Evolutionary conservation across 2,888 invertebrate species (phyloP).

Genomic region (Embidobia sp.): DNA sequence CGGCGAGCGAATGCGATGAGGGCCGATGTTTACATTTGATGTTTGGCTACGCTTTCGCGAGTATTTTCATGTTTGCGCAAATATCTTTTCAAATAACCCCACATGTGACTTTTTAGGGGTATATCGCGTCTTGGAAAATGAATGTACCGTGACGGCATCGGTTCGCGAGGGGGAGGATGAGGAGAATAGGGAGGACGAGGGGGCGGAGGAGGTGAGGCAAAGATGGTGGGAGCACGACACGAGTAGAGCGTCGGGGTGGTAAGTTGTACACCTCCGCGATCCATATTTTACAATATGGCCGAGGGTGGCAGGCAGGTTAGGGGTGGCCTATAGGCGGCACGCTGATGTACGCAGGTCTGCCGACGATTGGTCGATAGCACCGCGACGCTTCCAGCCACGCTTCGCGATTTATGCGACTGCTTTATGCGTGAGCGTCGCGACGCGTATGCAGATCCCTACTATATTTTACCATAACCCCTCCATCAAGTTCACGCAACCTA

Average conservation of each 20-base stretch:
- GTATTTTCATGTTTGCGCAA: constrained; percentile 56
- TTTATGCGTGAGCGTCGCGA: constrained; percentile 64
- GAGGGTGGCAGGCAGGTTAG: constrained; percentile 73
- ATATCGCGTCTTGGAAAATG: constrained; percentile 48
- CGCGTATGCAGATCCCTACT: constrained; percentile 65
- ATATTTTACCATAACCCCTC: constrained; percentile 56
- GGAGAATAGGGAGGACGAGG: constrained; percentile 8
- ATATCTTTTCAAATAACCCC: constrained; percentile 51
- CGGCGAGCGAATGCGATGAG: constrained; percentile 18
- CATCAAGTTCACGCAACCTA: constrained; percentile 38
- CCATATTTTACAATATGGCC: constrained; percentile 81
- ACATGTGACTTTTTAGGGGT: constrained; percentile 26
- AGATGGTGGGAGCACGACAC: constrained; percentile 46
- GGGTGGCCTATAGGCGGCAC: constrained; percentile 79
- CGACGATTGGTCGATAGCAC: constrained; percentile 80
- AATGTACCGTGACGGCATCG: constrained; percentile 44
- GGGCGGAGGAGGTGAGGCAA: constrained; percentile 42
- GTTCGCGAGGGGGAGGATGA: constrained; percentile 26
- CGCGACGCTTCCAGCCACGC: constrained; percentile 72
- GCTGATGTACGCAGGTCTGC: constrained; percentile 80
- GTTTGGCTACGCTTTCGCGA: constrained; percentile 46
- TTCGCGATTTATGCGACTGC: constrained; percentile 60
- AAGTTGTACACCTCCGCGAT: constrained; percentile 79
- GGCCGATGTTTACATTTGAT: constrained; percentile 40
- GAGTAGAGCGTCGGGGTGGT: constrained; percentile 68